Evolutionary conservation across 2,888 invertebrate genomes (phyloP).

Genomic region (Caenorhabditis auriculariae): DNA sequence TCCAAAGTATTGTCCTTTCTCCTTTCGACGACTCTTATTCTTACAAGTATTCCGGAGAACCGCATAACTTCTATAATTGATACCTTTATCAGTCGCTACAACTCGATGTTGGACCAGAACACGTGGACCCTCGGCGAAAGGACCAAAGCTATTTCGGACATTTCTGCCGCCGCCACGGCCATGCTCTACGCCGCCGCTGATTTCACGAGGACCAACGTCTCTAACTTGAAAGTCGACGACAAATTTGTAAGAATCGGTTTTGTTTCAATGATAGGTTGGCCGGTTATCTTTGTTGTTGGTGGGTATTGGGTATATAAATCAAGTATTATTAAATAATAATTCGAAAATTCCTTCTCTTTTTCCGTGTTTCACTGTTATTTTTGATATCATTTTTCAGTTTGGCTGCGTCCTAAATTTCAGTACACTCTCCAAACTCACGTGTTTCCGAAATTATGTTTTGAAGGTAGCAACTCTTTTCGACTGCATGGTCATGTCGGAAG

Average conservation of each 20-base stretch:
- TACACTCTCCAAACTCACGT: too few relatives aligned
- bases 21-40: conserved; percentile 22
- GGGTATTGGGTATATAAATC: too few relatives aligned
- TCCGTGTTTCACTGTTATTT: too few relatives aligned
- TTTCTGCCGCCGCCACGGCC: conserved; percentile 23
- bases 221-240: conserved; percentile 36
- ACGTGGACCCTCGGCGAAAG: conserved; percentile 11
- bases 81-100: conserved; percentile 7
- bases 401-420: too few relatives aligned
- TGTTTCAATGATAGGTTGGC: neutral
- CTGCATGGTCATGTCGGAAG: conserved; percentile 31
- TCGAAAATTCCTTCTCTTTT: too few relatives aligned
- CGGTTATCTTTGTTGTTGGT: neutral
- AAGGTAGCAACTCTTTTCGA: conserved; percentile 33
- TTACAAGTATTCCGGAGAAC: neutral
- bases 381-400: too few relatives aligned
- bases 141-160: conserved; percentile 20
- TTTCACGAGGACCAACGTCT: conserved; percentile 20
- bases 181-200: conserved; percentile 30
- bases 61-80: neutral
- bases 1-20: conserved; percentile 38
- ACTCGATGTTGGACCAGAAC: conserved; percentile 31
- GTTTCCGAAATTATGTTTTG: conserved; percentile 1
- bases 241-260: conserved; percentile 27
- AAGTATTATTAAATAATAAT: too few relatives aligned